phyloP scores from a whole-genome alignment of 2,797 vertebrate species.

The Sebastes nivosus region DNA sequence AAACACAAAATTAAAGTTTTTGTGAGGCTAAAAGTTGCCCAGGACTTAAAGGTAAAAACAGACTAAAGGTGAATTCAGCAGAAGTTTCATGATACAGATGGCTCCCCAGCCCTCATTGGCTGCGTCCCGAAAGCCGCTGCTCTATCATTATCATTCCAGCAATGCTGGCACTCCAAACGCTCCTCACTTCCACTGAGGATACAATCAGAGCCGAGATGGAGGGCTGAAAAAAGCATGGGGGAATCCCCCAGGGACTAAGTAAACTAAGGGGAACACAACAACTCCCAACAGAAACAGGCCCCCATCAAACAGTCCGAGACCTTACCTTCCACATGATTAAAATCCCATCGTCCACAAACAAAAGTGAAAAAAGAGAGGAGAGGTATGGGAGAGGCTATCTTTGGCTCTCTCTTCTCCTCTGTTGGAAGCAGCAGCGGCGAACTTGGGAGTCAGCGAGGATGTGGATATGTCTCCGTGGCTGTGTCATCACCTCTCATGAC shows the following conservation, averaged over 20 bases:
- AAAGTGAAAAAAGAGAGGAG: constrained; percentile 54
- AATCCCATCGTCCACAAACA: constrained; percentile 94
- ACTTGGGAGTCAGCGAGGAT: constrained; percentile 63
- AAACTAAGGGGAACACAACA: constrained; percentile 43
- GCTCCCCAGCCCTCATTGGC: constrained; percentile 45
- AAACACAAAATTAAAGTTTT: not conserved
- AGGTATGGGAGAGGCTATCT: constrained; percentile 53
- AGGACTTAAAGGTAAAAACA: not conserved
- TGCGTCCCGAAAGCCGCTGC: constrained; percentile 39
- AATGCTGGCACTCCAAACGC: constrained; percentile 38
- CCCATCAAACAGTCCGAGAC: not conserved
- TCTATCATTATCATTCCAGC: constrained; percentile 78
- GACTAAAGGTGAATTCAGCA: not conserved
- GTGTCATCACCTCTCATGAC: constrained; percentile 81
- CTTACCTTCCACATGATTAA: constrained; percentile 99
- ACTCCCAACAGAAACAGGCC: constrained; percentile 14
- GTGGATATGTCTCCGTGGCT: constrained; percentile 74
- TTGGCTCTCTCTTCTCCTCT: constrained; percentile 63
- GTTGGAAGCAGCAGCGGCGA: constrained; percentile 35
- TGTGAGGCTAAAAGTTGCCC: not conserved
- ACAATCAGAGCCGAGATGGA: constrained; percentile 7
- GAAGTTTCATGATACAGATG: constrained; percentile 56
- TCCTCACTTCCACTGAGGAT: constrained; percentile 49
- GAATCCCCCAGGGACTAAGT: constrained; percentile 53
- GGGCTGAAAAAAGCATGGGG: constrained; percentile 23